Percentiles rank a stretch among this genome's conserved stretches.
phyloP scores from a whole-genome alignment of 2,888 invertebrate species.

The Dascillus cervinus region DNA sequence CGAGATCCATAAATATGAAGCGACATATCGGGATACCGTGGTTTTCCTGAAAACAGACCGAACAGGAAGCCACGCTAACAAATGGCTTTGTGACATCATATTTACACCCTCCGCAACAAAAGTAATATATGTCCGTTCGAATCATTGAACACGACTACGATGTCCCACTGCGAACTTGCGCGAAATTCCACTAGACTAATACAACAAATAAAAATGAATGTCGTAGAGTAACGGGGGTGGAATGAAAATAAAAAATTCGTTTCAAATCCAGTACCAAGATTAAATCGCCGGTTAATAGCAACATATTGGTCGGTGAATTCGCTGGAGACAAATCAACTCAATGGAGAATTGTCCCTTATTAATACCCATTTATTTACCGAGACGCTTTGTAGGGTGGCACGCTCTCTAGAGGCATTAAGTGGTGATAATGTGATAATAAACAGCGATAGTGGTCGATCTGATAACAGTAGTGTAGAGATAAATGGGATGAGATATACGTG shows the following conservation, averaged over 20 bases:
- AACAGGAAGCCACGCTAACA: slow-evolving; percentile 38
- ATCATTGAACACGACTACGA: slow-evolving; percentile 39
- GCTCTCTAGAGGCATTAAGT: slow-evolving; percentile 22
- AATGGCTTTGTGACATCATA: slow-evolving; percentile 42
- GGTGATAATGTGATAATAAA: slow-evolving; percentile 27
- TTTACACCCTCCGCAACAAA: slow-evolving; percentile 42
- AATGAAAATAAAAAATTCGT: too few species aligned
- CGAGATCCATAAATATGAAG: slow-evolving; percentile 38
- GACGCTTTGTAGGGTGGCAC: slow-evolving; percentile 12
- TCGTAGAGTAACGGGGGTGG: too few species aligned
- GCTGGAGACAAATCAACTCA: slow-evolving; percentile 10
- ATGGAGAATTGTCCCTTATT: slow-evolving; percentile 14
- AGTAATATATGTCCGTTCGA: slow-evolving; percentile 43
- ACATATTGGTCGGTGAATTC: slow-evolving; percentile 14
- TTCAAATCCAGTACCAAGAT: too few species aligned
- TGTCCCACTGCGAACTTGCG: slow-evolving; percentile 25
- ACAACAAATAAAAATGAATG: too few species aligned
- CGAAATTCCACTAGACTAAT: too few species aligned
- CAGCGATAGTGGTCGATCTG: slow-evolving; percentile 21
- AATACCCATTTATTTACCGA: slow-evolving; percentile 11
- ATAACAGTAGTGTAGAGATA: slow-evolving; percentile 23
- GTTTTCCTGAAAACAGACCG: slow-evolving; percentile 40
- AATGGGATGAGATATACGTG: slow-evolving; percentile 22
- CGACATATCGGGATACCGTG: slow-evolving; percentile 41
- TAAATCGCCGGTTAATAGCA: too few species aligned